A percentile compares a stretch with the other conserved stretches of the same genome.
These are phyloP conservation scores for Ramazzottius varieornatus DNA, from an alignment of 2,888 invertebrate genomes.

Conservation along the genomic window DNA sequence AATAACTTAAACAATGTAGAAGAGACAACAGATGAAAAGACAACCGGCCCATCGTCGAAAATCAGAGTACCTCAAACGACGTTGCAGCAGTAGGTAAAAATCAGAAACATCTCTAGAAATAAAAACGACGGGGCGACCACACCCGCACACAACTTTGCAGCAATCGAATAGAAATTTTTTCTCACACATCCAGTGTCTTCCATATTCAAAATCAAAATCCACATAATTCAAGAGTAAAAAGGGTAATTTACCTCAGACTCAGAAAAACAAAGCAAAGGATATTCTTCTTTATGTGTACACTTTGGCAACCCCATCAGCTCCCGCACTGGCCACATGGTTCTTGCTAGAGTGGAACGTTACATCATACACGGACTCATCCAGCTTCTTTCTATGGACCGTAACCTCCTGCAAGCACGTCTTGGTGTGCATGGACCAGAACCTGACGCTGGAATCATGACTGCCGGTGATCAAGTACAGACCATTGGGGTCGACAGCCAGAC, in stretches of 20 bases:
- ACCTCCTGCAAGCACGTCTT: conserved; percentile 98
- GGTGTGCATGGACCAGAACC: conserved; percentile 43
- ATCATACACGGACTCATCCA: conserved; percentile 93
- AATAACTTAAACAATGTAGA: too few species aligned
- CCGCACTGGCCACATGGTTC: conserved; percentile 93
- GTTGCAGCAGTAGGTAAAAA: too few species aligned
- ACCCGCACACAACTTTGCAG: too few species aligned
- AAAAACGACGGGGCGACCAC: too few species aligned
- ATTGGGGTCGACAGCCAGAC: conserved; percentile 89
- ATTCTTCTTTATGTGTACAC: conserved; percentile 45
- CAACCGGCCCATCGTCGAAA: too few species aligned
- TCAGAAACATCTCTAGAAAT: too few species aligned
- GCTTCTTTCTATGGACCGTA: conserved; percentile 95
- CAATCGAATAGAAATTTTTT: too few species aligned
- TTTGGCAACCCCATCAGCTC: conserved; percentile 93
- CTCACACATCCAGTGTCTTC: too few species aligned
- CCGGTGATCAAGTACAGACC: conserved; percentile 92
- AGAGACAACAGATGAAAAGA: too few species aligned
- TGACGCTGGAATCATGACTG: conserved; percentile 36
- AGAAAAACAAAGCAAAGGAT: not conserved
- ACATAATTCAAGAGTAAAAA: too few species aligned
- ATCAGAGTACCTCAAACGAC: too few species aligned
- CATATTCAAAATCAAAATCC: too few species aligned
- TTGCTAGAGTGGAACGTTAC: conserved; percentile 97
- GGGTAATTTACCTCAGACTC: not conserved